Conservation (phyloP, 1,140 invertebrate species). For the Pogonus chalceus region DNA sequence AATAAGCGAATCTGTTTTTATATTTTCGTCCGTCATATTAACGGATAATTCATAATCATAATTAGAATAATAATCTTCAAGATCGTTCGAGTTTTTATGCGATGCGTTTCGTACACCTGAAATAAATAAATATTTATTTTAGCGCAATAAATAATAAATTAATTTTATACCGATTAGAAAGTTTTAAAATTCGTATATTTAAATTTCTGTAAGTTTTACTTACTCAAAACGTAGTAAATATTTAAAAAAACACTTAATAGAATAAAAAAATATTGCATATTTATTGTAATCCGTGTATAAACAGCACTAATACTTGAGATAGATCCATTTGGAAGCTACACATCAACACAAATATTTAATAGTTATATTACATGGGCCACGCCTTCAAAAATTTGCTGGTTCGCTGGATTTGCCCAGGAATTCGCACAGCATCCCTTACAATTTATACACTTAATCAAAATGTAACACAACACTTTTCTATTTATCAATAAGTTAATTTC, state of each 20-base stretch:
- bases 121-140: constrained; percentile 1
- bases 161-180: neutral
- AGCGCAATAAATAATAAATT: neutral
- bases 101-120: constrained; percentile 19
- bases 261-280: constrained; percentile 2
- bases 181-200: too few species aligned
- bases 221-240: neutral
- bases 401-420: neutral
- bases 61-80: constrained; percentile 31
- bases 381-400: neutral
- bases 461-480: neutral
- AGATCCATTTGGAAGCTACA: constrained; percentile 20
- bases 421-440: neutral
- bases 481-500: neutral
- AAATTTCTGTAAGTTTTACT: neutral
- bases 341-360: constrained; percentile 3
- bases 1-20: constrained; percentile 26
- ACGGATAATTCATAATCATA: constrained; percentile 26
- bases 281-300: neutral
- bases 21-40: constrained; percentile 18
- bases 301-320: constrained; percentile 5
- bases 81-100: constrained; percentile 20
- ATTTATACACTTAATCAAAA: neutral
- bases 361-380: neutral
- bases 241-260: neutral